phyloP scores from a whole-genome alignment of 2,888 invertebrate species.

The Pristionchus mayeri region DNA sequence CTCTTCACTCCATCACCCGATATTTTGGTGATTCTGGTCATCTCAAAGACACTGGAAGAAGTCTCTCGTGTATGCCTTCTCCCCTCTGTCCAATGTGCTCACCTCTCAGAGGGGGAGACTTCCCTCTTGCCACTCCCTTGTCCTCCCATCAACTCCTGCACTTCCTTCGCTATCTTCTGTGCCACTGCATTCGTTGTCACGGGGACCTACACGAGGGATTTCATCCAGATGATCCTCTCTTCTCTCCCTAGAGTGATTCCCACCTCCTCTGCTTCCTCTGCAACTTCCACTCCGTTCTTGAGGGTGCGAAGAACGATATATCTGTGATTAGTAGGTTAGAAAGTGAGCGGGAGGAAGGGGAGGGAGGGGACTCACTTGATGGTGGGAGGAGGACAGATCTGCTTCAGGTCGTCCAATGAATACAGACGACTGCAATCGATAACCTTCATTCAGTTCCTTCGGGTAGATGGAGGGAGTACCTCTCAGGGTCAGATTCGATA shows the following conservation, averaged over 20 bases:
- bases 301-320: slow-evolving; percentile 47
- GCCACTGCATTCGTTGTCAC: slow-evolving; percentile 15
- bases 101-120: slow-evolving; percentile 29
- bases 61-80: background rate
- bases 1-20: slow-evolving; percentile 21
- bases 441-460: background rate
- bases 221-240: background rate
- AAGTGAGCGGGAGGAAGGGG: background rate
- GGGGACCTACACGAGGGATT: slow-evolving; percentile 1
- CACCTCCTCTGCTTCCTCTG: slow-evolving; percentile 41
- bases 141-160: slow-evolving; percentile 39
- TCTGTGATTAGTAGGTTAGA: background rate
- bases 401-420: slow-evolving; percentile 42
- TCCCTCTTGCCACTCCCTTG: slow-evolving; percentile 29
- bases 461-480: background rate
- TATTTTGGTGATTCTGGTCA: slow-evolving; percentile 29
- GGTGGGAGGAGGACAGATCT: slow-evolving; percentile 45
- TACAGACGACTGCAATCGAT: slow-evolving; percentile 1
- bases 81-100: background rate
- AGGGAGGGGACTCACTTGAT: slow-evolving; percentile 3
- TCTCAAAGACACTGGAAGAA: slow-evolving; percentile 24
- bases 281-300: slow-evolving; percentile 42
- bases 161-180: slow-evolving; percentile 38
- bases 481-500: background rate
- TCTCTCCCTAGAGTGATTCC: background rate